Conservation (phyloP, 2,113 vertebrate genomes). For the Arizona elegans region DNA sequence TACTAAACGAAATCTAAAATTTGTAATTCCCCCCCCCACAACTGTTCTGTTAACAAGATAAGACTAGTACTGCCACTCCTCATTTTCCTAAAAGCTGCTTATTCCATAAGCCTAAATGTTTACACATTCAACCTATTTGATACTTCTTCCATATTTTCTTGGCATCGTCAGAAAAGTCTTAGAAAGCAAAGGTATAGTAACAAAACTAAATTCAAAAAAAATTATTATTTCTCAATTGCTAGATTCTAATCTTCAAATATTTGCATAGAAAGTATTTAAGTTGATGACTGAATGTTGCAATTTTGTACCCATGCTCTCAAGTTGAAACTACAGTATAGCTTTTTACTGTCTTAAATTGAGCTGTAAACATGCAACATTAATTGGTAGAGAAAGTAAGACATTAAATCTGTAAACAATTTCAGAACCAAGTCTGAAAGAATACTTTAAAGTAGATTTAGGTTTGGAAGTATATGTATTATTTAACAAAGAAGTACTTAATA, state of each 20-base stretch:
- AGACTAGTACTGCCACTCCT: neutral
- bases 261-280: neutral
- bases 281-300: neutral
- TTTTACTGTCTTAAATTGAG: neutral
- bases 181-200: neutral
- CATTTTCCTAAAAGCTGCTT: neutral
- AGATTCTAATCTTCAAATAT: neutral
- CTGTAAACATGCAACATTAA: neutral
- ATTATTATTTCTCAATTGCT: neutral
- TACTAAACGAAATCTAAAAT: neutral
- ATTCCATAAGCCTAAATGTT: neutral
- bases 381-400: neutral
- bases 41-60: neutral
- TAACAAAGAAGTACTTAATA: neutral
- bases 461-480: neutral
- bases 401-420: neutral
- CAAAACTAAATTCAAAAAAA: neutral
- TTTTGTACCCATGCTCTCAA: neutral
- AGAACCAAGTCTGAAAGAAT: neutral
- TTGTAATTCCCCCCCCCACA: neutral
- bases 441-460: neutral
- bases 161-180: neutral
- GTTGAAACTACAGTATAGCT: neutral
- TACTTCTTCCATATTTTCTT: neutral
- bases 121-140: neutral